Evolutionary conservation across 2,113 vertebrate species (phyloP).

Genomic region (Phoxinus phoxinus): DNA sequence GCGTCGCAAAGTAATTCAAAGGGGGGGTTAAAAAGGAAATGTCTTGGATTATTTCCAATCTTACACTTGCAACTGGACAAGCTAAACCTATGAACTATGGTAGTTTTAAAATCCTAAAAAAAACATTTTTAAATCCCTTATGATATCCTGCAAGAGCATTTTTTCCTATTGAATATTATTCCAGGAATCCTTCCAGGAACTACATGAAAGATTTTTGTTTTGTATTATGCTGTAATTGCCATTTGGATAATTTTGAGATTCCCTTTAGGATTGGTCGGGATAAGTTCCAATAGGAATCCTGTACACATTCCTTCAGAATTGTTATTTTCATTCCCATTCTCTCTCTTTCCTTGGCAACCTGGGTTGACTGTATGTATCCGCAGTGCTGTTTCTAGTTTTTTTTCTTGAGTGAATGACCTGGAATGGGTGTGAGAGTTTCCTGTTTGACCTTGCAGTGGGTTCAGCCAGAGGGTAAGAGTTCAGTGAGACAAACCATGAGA

Average conservation of each 20-base stretch:
- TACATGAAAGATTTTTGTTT: not conserved
- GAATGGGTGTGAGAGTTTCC: slow-evolving; percentile 68
- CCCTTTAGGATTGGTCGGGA: not conserved
- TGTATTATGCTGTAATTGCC: not conserved
- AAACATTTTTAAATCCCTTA: not conserved
- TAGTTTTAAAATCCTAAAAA: too few relatives aligned
- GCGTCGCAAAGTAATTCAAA: too few relatives aligned
- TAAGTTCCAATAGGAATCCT: not conserved
- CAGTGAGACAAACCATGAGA: slow-evolving; percentile 54
- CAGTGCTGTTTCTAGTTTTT: slow-evolving; percentile 55
- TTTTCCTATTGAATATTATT: not conserved
- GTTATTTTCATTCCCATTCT: not conserved
- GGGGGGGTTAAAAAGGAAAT: too few relatives aligned
- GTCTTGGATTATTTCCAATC: too few relatives aligned
- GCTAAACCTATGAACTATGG: too few relatives aligned
- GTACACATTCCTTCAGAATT: not conserved
- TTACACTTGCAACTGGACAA: too few relatives aligned
- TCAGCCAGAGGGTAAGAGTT: slow-evolving; percentile 74
- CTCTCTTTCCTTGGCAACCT: not conserved
- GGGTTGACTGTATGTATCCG: not conserved
- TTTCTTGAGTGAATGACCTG: slow-evolving; percentile 64
- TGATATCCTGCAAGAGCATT: not conserved
- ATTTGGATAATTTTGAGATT: not conserved
- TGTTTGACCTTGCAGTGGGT: slow-evolving; percentile 69
- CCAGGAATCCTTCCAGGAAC: not conserved